These are phyloP conservation scores for Argynnis bischoffii DNA, from an alignment of 2,888 invertebrate genomes.

Conservation along the genomic window DNA sequence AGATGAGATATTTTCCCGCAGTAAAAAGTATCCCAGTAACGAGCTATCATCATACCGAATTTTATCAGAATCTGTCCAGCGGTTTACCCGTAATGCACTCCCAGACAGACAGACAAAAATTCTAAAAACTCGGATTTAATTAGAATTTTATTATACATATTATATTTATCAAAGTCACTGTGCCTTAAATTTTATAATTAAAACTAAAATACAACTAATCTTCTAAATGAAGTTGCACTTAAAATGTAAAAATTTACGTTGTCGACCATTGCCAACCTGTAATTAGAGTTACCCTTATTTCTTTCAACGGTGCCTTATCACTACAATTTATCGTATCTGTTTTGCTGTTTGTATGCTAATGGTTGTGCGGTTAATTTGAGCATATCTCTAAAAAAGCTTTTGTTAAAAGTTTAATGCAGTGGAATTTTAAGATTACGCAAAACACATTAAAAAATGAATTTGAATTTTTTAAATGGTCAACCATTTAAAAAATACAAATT, in stretches of 20 bases:
- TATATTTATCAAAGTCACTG: not conserved
- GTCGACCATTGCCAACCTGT: conserved; percentile 49
- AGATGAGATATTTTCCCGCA: no score
- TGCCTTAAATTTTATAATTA: not conserved
- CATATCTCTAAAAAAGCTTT: conserved; percentile 7
- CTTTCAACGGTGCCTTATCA: conserved; percentile 70
- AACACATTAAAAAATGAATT: no score
- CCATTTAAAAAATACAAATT: no score
- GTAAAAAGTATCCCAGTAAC: no score
- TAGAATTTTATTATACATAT: no score
- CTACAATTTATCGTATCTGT: conserved; percentile 73
- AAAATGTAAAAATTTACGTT: conserved; percentile 40
- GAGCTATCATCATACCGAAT: no score
- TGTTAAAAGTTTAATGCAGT: not conserved
- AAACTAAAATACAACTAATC: conserved; percentile 20
- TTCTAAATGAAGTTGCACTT: conserved; percentile 41
- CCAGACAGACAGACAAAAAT: no score
- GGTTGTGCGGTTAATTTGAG: conserved; percentile 37
- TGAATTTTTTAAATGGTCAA: no score
- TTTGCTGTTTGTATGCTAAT: conserved; percentile 74
- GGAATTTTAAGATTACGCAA: no score
- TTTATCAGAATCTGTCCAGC: no score
- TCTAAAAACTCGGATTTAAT: no score
- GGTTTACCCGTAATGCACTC: no score
- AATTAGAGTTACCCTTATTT: conserved; percentile 64